phyloP scores from a whole-genome alignment of 2,888 invertebrate species.

The Chrysolina haemoptera region DNA sequence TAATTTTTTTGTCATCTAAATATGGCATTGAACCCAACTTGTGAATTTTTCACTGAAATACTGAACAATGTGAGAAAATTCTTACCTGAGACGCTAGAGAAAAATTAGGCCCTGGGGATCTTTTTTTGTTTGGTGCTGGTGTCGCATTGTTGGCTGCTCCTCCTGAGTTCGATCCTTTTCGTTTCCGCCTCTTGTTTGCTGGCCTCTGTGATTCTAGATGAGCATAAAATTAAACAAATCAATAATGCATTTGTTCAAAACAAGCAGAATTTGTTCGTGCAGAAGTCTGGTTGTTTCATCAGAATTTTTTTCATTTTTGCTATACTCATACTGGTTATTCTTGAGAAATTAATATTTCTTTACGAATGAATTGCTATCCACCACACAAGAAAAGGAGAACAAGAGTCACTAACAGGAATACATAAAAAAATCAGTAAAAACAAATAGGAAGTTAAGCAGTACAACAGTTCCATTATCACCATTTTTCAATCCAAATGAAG shows the following conservation, averaged over 20 bases:
- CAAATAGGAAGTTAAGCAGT: no score
- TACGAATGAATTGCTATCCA: background rate
- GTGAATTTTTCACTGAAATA: background rate
- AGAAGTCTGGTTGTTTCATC: slow-evolving; percentile 45
- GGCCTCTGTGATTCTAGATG: slow-evolving; percentile 90
- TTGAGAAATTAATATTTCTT: background rate
- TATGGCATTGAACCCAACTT: no score
- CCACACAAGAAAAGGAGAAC: background rate
- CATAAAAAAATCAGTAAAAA: no score
- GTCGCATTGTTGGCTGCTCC: slow-evolving; percentile 87
- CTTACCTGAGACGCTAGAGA: slow-evolving; percentile 93
- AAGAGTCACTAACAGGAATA: no score
- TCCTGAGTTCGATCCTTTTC: slow-evolving; percentile 92
- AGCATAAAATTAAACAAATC: slow-evolving; percentile 42
- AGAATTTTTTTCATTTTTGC: slow-evolving; percentile 61
- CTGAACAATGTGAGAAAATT: slow-evolving; percentile 18
- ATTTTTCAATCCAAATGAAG: no score
- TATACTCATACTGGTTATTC: slow-evolving; percentile 47
- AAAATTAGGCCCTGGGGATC: slow-evolving; percentile 97
- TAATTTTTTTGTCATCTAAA: no score
- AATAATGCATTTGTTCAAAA: slow-evolving; percentile 15
- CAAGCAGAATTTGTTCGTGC: slow-evolving; percentile 39
- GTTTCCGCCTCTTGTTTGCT: slow-evolving; percentile 95
- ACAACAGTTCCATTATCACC: no score
- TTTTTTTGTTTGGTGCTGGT: slow-evolving; percentile 92